These are phyloP conservation scores for Lagria hirta DNA, from an alignment of 2,888 invertebrate species.

Conservation along the genomic window DNA sequence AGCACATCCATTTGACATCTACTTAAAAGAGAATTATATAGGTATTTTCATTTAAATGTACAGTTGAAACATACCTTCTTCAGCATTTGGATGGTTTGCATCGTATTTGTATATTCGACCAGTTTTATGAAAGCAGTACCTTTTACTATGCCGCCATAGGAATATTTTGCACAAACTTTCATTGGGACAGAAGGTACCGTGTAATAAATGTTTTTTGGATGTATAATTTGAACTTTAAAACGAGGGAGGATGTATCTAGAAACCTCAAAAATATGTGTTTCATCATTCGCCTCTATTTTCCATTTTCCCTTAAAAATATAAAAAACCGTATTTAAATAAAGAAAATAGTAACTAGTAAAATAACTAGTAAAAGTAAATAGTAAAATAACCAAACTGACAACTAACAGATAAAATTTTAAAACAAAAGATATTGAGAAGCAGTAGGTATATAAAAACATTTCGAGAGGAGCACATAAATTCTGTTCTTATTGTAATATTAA, in stretches of 20 bases:
- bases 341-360: no score
- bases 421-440: no score
- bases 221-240: conserved; percentile 59
- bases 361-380: no score
- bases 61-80: conserved; percentile 38
- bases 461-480: no score
- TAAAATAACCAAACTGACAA: no score
- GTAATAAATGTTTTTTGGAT: conserved; percentile 57
- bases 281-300: conserved; percentile 55
- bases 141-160: conserved; percentile 63
- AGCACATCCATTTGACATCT: conserved; percentile 49
- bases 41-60: neutral
- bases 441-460: no score
- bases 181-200: conserved; percentile 54
- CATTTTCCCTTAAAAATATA: conserved; percentile 58
- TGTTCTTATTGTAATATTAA: no score
- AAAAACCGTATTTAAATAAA: no score
- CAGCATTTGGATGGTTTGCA: conserved; percentile 37
- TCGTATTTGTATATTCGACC: conserved; percentile 36
- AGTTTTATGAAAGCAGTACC: conserved; percentile 57
- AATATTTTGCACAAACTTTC: conserved; percentile 62
- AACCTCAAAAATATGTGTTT: conserved; percentile 56
- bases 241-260: conserved; percentile 61
- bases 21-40: conserved; percentile 21
- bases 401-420: no score